These are phyloP conservation scores for Vannuccia rotundouncinata DNA, from an alignment of 2,888 invertebrate species.

Conservation along the genomic window DNA sequence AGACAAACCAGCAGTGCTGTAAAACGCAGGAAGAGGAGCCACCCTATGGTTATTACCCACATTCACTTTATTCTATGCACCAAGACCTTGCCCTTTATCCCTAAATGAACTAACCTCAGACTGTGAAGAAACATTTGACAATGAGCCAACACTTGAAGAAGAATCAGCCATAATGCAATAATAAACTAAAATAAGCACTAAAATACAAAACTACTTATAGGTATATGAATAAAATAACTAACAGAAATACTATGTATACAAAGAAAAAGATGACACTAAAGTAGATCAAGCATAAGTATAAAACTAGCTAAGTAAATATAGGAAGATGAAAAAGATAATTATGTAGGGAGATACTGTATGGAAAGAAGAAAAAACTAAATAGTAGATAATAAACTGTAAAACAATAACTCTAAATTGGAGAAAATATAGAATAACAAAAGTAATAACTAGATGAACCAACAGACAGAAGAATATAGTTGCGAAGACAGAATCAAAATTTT, in stretches of 20 bases:
- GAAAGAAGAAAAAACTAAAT: not conserved
- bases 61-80: not conserved
- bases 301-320: not conserved
- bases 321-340: not conserved
- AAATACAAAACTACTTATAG: not conserved
- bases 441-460: not conserved
- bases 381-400: not conserved
- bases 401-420: not conserved
- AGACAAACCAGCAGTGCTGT: constrained; percentile 7
- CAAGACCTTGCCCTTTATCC: not conserved
- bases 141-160: not conserved
- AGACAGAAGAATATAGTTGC: not conserved
- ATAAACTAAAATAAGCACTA: not conserved
- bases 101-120: not conserved
- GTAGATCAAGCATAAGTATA: no score
- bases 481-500: not conserved
- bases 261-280: no score
- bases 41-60: constrained; percentile 1
- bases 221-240: not conserved
- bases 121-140: not conserved
- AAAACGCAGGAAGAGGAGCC: not conserved
- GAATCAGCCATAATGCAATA: constrained; percentile 19
- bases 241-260: not conserved
- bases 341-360: not conserved
- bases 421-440: not conserved